A percentile compares a stretch with the other conserved stretches of the same genome.
phyloP scores from a whole-genome alignment of 1,140 invertebrate species.

The Triops longicaudatus region DNA sequence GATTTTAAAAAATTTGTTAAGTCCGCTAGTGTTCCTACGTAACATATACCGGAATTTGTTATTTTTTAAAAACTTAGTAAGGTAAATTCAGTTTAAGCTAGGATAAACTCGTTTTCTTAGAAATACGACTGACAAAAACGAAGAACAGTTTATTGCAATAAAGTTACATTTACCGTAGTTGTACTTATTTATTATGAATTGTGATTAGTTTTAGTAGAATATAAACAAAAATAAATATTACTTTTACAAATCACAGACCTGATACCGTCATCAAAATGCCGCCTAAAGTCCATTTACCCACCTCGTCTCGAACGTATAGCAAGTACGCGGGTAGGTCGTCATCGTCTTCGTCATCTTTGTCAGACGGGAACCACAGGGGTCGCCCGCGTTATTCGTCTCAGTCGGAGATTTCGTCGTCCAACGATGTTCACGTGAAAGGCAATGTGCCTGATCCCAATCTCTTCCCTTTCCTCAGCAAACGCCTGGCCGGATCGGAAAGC shows the following conservation, averaged over 20 bases:
- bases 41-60: no score
- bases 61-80: no score
- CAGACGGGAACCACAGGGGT: slow-evolving; percentile 5
- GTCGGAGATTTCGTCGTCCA: slow-evolving; percentile 18
- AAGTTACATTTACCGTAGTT: no score
- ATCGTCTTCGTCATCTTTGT: not conserved
- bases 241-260: slow-evolving; percentile 24
- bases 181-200: no score
- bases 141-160: no score
- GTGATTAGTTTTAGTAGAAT: no score
- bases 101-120: no score
- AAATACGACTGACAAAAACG: no score
- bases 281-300: slow-evolving; percentile 17
- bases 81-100: no score
- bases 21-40: no score
- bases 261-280: slow-evolving; percentile 23
- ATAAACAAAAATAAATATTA: no score
- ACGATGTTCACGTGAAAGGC: not conserved
- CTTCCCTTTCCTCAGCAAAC: slow-evolving; percentile 65
- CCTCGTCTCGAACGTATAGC: not conserved
- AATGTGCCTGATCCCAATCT: slow-evolving; percentile 58
- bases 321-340: slow-evolving; percentile 9
- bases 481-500: slow-evolving; percentile 44
- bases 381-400: not conserved
- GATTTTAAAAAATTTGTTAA: no score